phyloP scores from a whole-genome alignment of 1,140 invertebrate species.

The Heliothis virescens region DNA sequence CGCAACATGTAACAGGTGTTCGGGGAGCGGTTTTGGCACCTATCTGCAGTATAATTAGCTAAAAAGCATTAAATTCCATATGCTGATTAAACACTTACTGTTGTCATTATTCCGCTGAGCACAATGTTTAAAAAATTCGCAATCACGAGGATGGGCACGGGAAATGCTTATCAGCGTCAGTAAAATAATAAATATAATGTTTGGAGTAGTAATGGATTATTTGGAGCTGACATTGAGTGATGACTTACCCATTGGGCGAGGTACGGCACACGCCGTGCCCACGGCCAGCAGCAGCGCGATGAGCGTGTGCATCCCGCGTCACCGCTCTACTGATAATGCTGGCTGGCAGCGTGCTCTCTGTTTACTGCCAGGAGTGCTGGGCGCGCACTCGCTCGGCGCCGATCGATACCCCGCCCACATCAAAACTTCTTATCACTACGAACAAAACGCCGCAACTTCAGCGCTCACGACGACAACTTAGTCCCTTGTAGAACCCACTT shows the following conservation, averaged over 20 bases:
- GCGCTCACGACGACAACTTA: background rate
- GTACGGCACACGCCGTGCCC: constrained; percentile 64
- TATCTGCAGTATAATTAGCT: too few relatives aligned
- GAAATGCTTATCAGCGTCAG: constrained; percentile 30
- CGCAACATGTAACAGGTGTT: too few relatives aligned
- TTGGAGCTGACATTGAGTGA: constrained; percentile 19
- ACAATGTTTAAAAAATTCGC: constrained; percentile 16
- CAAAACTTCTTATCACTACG: constrained; percentile 50
- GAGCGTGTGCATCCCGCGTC: constrained; percentile 67
- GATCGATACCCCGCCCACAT: constrained; percentile 82
- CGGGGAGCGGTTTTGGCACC: too few relatives aligned
- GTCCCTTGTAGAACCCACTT: constrained; percentile 13
- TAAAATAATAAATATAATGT: background rate
- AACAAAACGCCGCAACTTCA: constrained; percentile 62
- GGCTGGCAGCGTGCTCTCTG: constrained; percentile 60
- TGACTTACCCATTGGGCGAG: constrained; percentile 67
- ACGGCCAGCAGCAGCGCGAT: constrained; percentile 59
- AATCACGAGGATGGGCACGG: background rate
- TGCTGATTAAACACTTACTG: background rate
- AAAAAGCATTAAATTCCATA: too few relatives aligned
- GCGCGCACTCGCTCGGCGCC: constrained; percentile 69
- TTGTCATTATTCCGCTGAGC: background rate
- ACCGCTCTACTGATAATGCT: constrained; percentile 38
- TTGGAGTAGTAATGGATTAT: constrained; percentile 13
- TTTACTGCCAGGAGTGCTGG: constrained; percentile 64